A percentile compares a stretch with the other conserved stretches of the same genome.
Evolutionary conservation across 2,113 vertebrate species (phyloP).

Genomic region (Tursiops truncatus): DNA sequence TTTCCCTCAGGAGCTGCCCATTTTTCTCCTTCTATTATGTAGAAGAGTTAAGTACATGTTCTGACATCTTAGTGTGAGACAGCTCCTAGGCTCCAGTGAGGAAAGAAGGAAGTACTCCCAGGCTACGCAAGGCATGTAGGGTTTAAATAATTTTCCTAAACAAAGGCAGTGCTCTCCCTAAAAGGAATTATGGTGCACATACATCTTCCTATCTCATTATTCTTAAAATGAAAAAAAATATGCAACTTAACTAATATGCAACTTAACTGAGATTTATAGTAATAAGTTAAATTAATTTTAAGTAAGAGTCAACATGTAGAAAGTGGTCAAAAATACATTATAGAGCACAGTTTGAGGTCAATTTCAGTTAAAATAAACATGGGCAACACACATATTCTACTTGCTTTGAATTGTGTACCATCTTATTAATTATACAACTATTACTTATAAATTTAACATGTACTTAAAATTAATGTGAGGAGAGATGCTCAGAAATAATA

Average conservation of each 20-base stretch:
- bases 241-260: neutral
- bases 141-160: neutral
- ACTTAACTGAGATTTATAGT: neutral
- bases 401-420: neutral
- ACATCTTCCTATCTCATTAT: neutral
- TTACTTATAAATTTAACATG: neutral
- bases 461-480: neutral
- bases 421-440: neutral
- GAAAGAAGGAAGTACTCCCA: neutral
- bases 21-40: neutral
- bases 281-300: slow-evolving; percentile 28
- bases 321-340: neutral
- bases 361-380: neutral
- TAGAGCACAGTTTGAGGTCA: neutral
- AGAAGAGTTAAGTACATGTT: neutral
- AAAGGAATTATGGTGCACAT: neutral
- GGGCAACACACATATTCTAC: neutral
- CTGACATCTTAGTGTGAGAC: neutral
- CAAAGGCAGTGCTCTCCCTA: neutral
- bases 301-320: neutral
- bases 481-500: neutral
- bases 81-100: neutral
- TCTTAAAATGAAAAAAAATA: slow-evolving; percentile 26
- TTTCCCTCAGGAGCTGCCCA: neutral
- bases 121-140: neutral